Evolutionary conservation across 2,888 invertebrate species (phyloP).

Genomic region (Cheilosia impressa): DNA sequence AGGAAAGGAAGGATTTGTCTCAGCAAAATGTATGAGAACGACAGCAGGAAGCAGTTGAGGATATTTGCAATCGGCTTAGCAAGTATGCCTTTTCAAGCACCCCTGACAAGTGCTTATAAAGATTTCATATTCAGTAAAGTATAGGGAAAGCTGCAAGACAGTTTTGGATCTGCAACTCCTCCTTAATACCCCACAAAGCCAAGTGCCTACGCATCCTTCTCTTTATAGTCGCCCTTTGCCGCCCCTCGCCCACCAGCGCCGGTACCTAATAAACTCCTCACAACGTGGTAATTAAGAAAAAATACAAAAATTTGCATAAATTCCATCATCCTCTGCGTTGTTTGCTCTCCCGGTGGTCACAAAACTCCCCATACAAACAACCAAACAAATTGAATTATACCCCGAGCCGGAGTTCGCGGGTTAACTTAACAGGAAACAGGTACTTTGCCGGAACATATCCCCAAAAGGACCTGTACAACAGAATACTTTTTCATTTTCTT

Average conservation of each 20-base stretch:
- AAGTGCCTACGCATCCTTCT: too few species aligned
- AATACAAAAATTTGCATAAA: constrained; percentile 65
- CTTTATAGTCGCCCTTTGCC: too few species aligned
- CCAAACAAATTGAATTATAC: constrained; percentile 62
- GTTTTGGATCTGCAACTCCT: too few species aligned
- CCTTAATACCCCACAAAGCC: too few species aligned
- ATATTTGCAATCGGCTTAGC: too few species aligned
- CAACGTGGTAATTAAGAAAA: constrained; percentile 62
- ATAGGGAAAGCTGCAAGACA: too few species aligned
- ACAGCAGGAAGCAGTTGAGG: too few species aligned
- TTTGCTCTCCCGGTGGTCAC: constrained; percentile 7
- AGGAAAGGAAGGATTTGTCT: too few species aligned
- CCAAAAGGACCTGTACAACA: constrained; percentile 48
- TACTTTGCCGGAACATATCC: constrained; percentile 55
- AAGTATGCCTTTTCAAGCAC: too few species aligned
- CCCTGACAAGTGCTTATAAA: too few species aligned
- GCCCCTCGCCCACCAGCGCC: not conserved
- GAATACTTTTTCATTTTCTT: constrained; percentile 48
- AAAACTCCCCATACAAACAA: constrained; percentile 16
- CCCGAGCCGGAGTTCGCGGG: constrained; percentile 40
- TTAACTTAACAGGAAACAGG: constrained; percentile 53
- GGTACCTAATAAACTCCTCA: constrained; percentile 64
- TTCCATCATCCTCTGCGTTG: constrained; percentile 44
- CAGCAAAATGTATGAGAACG: too few species aligned
- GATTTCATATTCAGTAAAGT: too few species aligned